A percentile compares a stretch with the other conserved stretches of the same genome.
These are phyloP conservation scores for Phalanger gymnotis DNA, from an alignment of 2,797 vertebrate genomes.

Conservation along the genomic window DNA sequence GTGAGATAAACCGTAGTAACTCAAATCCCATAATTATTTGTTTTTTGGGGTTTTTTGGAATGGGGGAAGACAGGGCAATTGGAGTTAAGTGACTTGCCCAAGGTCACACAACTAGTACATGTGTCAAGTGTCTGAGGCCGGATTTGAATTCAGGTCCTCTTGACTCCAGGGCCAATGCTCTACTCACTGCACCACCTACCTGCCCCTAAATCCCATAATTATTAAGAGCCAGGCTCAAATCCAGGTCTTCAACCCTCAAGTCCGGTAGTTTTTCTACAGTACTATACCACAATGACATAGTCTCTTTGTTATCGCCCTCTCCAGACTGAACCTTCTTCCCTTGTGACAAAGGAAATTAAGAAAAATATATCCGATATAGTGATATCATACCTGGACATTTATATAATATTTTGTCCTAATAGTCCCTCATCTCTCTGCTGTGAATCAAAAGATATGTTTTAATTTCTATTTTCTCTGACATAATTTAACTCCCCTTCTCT, in stretches of 20 bases:
- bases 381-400: not conserved
- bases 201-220: not conserved
- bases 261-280: not conserved
- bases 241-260: not conserved
- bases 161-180: too few species aligned
- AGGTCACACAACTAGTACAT: too few species aligned
- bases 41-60: too few species aligned
- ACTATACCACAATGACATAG: not conserved
- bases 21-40: not conserved
- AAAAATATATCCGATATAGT: not conserved
- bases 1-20: not conserved
- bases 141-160: too few species aligned
- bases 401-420: not conserved
- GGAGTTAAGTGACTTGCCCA: too few species aligned
- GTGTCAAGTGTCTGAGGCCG: too few species aligned
- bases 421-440: not conserved
- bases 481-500: not conserved
- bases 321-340: not conserved
- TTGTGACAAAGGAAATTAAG: not conserved
- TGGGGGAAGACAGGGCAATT: too few species aligned
- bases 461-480: not conserved
- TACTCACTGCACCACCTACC: too few species aligned
- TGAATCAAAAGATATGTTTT: not conserved
- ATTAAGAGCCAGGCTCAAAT: not conserved
- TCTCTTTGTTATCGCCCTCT: not conserved